Evolutionary conservation across 2,888 invertebrate species (phyloP).

Genomic region (Sussaba pulchella): DNA sequence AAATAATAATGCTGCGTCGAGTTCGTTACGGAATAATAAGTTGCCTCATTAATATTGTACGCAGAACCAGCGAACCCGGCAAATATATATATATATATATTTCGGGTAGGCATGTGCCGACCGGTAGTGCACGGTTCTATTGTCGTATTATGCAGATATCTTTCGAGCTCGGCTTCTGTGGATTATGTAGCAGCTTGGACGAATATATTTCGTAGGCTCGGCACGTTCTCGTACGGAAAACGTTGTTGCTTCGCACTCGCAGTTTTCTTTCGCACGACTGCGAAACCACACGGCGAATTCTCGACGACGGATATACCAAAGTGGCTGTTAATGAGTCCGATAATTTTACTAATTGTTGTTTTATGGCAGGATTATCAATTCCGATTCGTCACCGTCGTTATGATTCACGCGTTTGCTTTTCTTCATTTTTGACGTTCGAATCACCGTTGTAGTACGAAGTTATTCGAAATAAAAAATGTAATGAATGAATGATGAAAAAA

Average conservation of each 20-base stretch:
- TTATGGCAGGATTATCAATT: constrained; percentile 20
- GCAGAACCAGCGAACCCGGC: constrained; percentile 47
- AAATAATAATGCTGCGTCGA: constrained; percentile 73
- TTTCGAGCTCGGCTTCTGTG: constrained; percentile 32
- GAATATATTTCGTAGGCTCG: constrained; percentile 64
- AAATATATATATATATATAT: constrained; percentile 53
- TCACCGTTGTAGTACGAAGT: too few relatives aligned
- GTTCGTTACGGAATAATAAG: constrained; percentile 73
- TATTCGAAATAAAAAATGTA: too few relatives aligned
- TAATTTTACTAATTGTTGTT: constrained; percentile 37
- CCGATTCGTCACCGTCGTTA: neutral
- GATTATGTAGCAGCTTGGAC: constrained; percentile 55
- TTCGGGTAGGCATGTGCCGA: constrained; percentile 16
- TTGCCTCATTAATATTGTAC: constrained; percentile 67
- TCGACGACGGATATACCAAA: constrained; percentile 33
- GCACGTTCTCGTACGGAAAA: constrained; percentile 62
- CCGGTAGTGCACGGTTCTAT: constrained; percentile 61
- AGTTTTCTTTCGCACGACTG: constrained; percentile 13
- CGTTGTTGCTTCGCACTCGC: constrained; percentile 43
- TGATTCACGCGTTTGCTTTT: too few relatives aligned
- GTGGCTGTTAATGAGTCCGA: constrained; percentile 54
- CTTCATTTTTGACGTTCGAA: too few relatives aligned
- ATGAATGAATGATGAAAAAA: too few relatives aligned
- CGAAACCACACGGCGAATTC: constrained; percentile 33
- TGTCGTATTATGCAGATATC: constrained; percentile 69